A percentile compares a stretch with the other conserved stretches of the same genome.
phyloP scores from a whole-genome alignment of 2,113 vertebrate species.

The Pomatostomus ruficeps region DNA sequence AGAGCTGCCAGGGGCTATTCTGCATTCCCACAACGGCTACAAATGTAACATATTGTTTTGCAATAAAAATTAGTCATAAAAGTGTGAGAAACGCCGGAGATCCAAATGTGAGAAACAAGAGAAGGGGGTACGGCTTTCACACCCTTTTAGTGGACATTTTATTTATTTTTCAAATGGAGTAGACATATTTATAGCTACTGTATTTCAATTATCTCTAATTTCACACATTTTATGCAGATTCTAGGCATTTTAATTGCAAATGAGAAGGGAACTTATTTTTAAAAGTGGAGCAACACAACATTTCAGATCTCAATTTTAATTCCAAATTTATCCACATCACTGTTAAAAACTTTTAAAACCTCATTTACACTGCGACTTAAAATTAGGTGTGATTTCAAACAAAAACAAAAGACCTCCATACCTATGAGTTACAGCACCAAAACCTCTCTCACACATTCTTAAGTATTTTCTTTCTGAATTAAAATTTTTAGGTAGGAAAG shows the following conservation, averaged over 20 bases:
- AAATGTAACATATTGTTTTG: constrained; percentile 69
- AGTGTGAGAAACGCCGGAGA: constrained; percentile 72
- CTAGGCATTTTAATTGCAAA: constrained; percentile 76
- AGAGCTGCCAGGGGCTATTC: constrained; percentile 60
- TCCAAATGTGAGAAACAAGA: constrained; percentile 61
- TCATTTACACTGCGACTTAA: constrained; percentile 64
- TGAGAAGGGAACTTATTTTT: constrained; percentile 75
- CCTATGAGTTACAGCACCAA: background rate
- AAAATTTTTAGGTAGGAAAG: constrained; percentile 8
- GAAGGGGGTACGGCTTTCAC: constrained; percentile 41
- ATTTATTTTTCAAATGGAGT: constrained; percentile 75
- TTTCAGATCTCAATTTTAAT: constrained; percentile 77
- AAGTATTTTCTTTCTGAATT: background rate
- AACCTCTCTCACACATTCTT: background rate
- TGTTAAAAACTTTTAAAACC: constrained; percentile 74
- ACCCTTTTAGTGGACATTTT: constrained; percentile 77
- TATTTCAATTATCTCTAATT: constrained; percentile 81
- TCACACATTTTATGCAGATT: constrained; percentile 80
- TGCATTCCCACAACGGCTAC: constrained; percentile 62
- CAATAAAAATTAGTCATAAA: constrained; percentile 76
- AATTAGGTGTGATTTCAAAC: constrained; percentile 63
- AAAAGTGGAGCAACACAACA: constrained; percentile 75
- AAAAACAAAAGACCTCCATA: constrained; percentile 4
- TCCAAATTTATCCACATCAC: constrained; percentile 63
- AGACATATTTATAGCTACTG: constrained; percentile 76